phyloP scores from a whole-genome alignment of 1,140 invertebrate genomes.

The Archivesica marissinica region DNA sequence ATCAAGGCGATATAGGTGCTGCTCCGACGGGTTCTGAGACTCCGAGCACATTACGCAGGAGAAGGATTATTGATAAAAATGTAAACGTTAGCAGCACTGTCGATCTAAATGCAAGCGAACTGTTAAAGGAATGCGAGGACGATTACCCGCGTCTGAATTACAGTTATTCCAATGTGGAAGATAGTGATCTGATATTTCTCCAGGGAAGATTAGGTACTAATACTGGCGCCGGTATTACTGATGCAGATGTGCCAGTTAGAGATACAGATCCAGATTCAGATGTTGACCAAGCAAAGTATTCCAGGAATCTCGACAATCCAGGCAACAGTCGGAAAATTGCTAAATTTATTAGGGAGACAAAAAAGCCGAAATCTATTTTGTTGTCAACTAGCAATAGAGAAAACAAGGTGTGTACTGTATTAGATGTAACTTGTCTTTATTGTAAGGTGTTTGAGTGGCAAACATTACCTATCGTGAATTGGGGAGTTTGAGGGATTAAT shows the following conservation, averaged over 20 bases:
- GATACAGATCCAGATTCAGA: constrained; percentile 10
- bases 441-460: no score
- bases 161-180: constrained; percentile 61
- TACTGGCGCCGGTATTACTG: background rate
- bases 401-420: constrained; percentile 33
- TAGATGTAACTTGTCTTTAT: no score
- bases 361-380: constrained; percentile 70
- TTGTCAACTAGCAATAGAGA: constrained; percentile 59
- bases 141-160: constrained; percentile 56
- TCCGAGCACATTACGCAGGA: constrained; percentile 51
- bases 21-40: constrained; percentile 29
- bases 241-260: constrained; percentile 2
- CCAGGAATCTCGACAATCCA: constrained; percentile 59
- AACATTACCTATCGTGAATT: no score
- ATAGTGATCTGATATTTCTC: constrained; percentile 54
- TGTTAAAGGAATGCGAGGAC: constrained; percentile 61
- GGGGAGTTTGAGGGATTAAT: no score
- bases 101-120: constrained; percentile 57
- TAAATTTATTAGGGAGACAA: constrained; percentile 66
- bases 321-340: constrained; percentile 69
- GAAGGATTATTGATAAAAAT: constrained; percentile 69
- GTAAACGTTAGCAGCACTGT: constrained; percentile 54
- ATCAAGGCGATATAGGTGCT: background rate
- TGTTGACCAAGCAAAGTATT: constrained; percentile 36
- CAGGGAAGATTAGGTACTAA: constrained; percentile 8